Evolutionary conservation across 2,113 vertebrate genomes (phyloP).

Genomic region (Tachysurus vachellii): DNA sequence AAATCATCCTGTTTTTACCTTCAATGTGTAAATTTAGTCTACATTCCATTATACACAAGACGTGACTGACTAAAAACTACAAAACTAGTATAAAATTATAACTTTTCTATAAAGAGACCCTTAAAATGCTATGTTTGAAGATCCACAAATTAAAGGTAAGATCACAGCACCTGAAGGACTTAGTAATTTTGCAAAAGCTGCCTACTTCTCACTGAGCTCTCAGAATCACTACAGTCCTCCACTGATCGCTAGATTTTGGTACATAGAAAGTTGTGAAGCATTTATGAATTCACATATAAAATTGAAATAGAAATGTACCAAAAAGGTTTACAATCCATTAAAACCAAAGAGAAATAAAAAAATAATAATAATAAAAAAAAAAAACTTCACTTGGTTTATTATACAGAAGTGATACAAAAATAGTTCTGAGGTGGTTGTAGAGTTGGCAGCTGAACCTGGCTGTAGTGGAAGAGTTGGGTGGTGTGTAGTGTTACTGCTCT

Average conservation of each 20-base stretch:
- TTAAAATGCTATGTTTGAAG: constrained; percentile 48
- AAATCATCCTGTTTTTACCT: constrained; percentile 19
- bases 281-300: constrained; percentile 47
- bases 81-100: constrained; percentile 52
- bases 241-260: constrained; percentile 50
- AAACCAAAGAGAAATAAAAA: background rate
- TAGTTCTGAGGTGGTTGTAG: constrained; percentile 70
- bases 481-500: constrained; percentile 62
- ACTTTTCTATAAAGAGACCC: constrained; percentile 54
- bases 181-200: constrained; percentile 44
- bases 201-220: constrained; percentile 38
- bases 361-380: too few species aligned
- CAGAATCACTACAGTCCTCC: constrained; percentile 21
- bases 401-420: constrained; percentile 51
- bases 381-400: constrained; percentile 46
- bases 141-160: constrained; percentile 45
- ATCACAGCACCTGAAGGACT: constrained; percentile 59
- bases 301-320: constrained; percentile 48
- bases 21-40: constrained; percentile 37
- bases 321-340: constrained; percentile 47
- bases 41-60: constrained; percentile 44
- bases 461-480: constrained; percentile 44
- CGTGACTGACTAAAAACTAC: constrained; percentile 50
- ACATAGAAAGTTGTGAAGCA: constrained; percentile 39
- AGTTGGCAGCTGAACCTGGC: constrained; percentile 66